A percentile compares a stretch with the other conserved stretches of the same genome.
Evolutionary conservation across 2,113 vertebrate genomes (phyloP).

Genomic region (Atlantisia rogersi): DNA sequence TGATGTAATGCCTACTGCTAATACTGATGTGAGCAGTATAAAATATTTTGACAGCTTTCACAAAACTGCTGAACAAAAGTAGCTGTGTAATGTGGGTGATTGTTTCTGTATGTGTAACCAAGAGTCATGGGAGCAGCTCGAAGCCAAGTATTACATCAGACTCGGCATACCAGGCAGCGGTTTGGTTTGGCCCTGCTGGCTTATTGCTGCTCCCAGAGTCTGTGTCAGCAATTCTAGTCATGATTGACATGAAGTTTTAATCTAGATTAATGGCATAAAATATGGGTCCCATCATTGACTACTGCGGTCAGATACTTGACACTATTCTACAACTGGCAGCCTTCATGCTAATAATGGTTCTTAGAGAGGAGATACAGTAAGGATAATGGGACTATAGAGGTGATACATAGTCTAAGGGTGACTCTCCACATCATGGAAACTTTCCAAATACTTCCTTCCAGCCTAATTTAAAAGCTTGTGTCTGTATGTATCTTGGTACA

Average conservation of each 20-base stretch:
- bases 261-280: not conserved
- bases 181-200: constrained; percentile 13
- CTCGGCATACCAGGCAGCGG: not conserved
- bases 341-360: not conserved
- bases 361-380: not conserved
- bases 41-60: constrained; percentile 2
- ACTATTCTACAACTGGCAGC: not conserved
- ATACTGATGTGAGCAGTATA: not conserved
- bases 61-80: constrained; percentile 34
- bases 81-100: constrained; percentile 4
- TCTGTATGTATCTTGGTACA: not conserved
- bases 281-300: not conserved
- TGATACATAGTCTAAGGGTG: not conserved
- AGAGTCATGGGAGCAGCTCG: constrained; percentile 22
- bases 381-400: not conserved
- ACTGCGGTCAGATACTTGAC: not conserved
- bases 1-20: not conserved
- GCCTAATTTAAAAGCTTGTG: not conserved
- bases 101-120: constrained; percentile 23
- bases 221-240: constrained; percentile 11
- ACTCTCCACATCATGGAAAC: not conserved
- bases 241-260: not conserved
- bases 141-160: constrained; percentile 58
- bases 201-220: not conserved
- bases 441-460: not conserved